A percentile compares a stretch with the other conserved stretches of the same genome.
phyloP scores from a whole-genome alignment of 2,888 invertebrate species.

The Dryococelus australis region DNA sequence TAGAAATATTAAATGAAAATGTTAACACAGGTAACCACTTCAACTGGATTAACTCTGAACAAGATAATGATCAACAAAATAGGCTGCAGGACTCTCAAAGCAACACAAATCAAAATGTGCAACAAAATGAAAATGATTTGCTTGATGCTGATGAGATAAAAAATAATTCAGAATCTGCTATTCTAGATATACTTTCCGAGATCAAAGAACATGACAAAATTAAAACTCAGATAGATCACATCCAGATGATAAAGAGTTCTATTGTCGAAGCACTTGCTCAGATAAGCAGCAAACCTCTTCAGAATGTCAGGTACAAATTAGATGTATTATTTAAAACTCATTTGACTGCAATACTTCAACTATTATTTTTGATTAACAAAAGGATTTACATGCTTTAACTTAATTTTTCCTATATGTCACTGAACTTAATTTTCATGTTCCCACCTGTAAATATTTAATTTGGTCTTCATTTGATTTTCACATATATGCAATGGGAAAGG shows the following conservation, averaged over 20 bases:
- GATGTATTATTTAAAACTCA: background rate
- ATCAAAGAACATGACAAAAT: background rate
- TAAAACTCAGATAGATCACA: background rate
- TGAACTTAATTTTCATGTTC: too few relatives aligned
- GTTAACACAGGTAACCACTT: background rate
- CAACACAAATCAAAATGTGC: background rate
- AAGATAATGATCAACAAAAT: background rate
- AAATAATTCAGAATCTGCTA: background rate
- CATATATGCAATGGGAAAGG: too few relatives aligned
- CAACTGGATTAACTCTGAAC: background rate
- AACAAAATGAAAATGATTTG: background rate
- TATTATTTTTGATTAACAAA: too few relatives aligned
- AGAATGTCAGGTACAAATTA: conserved; percentile 76
- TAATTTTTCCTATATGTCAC: too few relatives aligned
- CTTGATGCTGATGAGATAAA: background rate
- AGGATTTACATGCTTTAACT: too few relatives aligned
- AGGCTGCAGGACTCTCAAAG: background rate
- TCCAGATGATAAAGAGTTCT: conserved; percentile 65
- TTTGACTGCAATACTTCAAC: background rate
- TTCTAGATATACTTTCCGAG: conserved; percentile 6
- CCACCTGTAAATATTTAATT: background rate
- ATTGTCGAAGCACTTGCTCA: conserved; percentile 49
- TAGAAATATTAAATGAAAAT: background rate
- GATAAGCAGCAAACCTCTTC: conserved; percentile 73
- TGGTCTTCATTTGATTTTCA: background rate